A percentile compares a stretch with the other conserved stretches of the same genome.
phyloP scores from a whole-genome alignment of 2,113 vertebrate genomes.

The Martes martes region DNA sequence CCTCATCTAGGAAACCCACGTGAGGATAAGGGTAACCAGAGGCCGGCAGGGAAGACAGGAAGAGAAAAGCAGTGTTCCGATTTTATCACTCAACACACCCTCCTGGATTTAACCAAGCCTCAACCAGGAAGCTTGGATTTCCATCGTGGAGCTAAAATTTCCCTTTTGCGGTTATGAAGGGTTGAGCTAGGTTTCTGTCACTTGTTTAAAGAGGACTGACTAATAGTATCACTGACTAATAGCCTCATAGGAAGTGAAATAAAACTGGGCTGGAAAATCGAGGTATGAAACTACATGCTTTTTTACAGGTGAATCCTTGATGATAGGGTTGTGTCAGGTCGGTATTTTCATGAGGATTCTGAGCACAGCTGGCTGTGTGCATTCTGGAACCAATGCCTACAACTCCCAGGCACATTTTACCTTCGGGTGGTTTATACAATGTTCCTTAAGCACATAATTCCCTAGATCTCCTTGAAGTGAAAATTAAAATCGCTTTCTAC shows the following conservation, averaged over 20 bases:
- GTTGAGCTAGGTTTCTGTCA: background rate
- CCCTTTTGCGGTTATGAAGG: background rate
- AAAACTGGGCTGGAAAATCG: background rate
- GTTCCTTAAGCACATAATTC: background rate
- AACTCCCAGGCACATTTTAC: background rate
- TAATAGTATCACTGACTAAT: background rate
- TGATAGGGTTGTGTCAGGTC: background rate
- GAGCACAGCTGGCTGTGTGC: background rate
- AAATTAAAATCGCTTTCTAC: slow-evolving; percentile 53
- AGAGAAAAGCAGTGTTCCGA: background rate
- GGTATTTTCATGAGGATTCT: background rate
- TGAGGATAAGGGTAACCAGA: background rate
- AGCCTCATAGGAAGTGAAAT: background rate
- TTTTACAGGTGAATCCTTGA: background rate
- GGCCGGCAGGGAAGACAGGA: background rate
- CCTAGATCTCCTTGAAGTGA: slow-evolving; percentile 26
- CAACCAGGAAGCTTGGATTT: background rate
- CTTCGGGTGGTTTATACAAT: background rate
- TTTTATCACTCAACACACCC: background rate
- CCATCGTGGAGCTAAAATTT: background rate
- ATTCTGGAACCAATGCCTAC: background rate
- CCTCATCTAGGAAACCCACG: background rate
- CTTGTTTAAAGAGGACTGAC: slow-evolving; percentile 1
- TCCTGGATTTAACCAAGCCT: background rate
- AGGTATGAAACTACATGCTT: background rate